Base-by-base conservation (phyloP, 2,888 invertebrate genomes). In the Scrobipalpa costella region DNA sequence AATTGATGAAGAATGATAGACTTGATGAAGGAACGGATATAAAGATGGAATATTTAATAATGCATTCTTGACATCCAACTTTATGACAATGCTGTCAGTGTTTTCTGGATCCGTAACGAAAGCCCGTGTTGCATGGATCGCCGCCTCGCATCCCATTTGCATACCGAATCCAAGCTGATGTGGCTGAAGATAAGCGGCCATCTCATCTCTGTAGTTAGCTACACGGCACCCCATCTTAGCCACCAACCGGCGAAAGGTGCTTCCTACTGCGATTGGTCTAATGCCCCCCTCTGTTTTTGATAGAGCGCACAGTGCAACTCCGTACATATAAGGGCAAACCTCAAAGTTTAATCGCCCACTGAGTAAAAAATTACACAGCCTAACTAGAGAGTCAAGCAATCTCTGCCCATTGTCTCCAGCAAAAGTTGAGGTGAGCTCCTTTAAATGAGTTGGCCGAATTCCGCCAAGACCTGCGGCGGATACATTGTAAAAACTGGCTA, bases 211-310 rank as follows among this genome's bases (percentile, higher is more conserved):
- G n/a, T n/a, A n/a, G n/a, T n/a, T 63, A 0, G 49, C 63, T 0
- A 57, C 47, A 11, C 49, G 13, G 27, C 63, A 63, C 0, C 57
- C 47, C 3, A 63, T 17, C 38, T 63, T 63, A 7, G 63, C 63
- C 1, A 19, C 9, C 17, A 63, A 13, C 2, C 57, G 58, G 11
- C 58, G 36, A 6, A 49, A 19, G 13, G 47, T 47, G 11, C 17
- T 62, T 0, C 57, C 62, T 0, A 62, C 21, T 5, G 62, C 62
- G n/a, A 63, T 50, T 6, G 60, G 60, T 60, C 60, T 17, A 2
- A 60, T 33, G 2, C 60, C 60, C 7, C 60, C 60, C 9, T 63
- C 58, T 58, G n/a, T 63, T 19, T 63, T 63, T 3, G 34, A 15
- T 0, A 63, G 38, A 0, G 63, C 63, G 33, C 58, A 63, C 17